Evolutionary conservation across 2,797 vertebrate species (phyloP).

Genomic region (Anguilla anguilla): DNA sequence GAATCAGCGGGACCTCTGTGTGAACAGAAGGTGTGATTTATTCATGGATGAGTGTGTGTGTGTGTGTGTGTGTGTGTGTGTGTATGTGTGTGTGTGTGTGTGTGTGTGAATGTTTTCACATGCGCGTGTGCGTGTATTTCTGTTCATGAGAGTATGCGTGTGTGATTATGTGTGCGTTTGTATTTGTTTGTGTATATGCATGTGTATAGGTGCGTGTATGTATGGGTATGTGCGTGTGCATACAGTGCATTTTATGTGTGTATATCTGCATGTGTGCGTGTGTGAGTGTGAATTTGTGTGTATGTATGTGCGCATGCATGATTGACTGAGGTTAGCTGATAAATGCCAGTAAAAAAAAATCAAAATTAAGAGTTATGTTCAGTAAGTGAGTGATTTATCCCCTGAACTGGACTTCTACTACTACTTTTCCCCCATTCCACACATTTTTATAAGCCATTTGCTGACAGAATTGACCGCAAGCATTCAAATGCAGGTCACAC

Average conservation of each 20-base stretch:
- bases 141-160: neutral
- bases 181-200: conserved; percentile 37
- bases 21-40: conserved; percentile 21
- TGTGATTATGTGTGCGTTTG: neutral
- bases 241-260: neutral
- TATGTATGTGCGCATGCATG: conserved; percentile 37
- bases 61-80: neutral
- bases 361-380: neutral
- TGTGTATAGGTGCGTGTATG: neutral
- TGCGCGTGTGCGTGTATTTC: conserved; percentile 19
- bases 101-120: neutral
- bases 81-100: neutral
- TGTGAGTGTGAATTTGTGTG: neutral
- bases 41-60: neutral
- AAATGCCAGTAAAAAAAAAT: neutral
- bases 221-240: neutral
- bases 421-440: neutral
- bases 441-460: neutral
- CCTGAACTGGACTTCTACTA: neutral
- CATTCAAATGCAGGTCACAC: neutral
- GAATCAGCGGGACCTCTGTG: conserved; percentile 8
- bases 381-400: neutral
- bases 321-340: neutral
- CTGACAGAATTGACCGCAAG: neutral
- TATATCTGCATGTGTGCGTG: neutral